A percentile compares a stretch with the other conserved stretches of the same genome.
Conservation (phyloP, 1,140 invertebrate species). For the Drosophila punjabiensis region DNA sequence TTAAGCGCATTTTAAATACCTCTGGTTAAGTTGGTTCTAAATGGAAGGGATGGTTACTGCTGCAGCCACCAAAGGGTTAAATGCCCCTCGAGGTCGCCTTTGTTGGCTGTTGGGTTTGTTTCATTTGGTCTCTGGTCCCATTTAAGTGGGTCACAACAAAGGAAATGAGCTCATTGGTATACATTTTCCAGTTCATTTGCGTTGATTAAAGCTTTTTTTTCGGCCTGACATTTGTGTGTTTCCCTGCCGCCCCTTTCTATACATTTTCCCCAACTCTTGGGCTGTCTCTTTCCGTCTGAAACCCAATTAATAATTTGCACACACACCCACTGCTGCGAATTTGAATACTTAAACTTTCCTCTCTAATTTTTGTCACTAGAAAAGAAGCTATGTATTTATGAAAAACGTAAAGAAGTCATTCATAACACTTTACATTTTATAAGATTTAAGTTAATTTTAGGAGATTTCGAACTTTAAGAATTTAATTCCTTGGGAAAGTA, state of each 20-base stretch:
- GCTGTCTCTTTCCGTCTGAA: conserved; percentile 40
- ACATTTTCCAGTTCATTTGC: conserved; percentile 82
- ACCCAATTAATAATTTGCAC: conserved; percentile 70
- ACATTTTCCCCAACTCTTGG: background rate
- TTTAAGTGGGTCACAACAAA: conserved; percentile 66
- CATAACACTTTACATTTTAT: too few relatives aligned
- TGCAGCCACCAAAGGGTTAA: conserved; percentile 59
- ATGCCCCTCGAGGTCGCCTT: conserved; percentile 71
- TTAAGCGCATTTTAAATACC: conserved; percentile 72
- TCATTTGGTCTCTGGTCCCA: conserved; percentile 33
- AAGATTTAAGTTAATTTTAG: too few relatives aligned
- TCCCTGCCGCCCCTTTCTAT: conserved; percentile 20
- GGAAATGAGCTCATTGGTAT: conserved; percentile 81
- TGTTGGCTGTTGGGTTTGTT: conserved; percentile 44
- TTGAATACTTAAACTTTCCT: conserved; percentile 18
- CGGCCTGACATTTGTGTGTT: conserved; percentile 43
- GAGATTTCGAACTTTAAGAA: too few relatives aligned
- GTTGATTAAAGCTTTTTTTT: conserved; percentile 74
- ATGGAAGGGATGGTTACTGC: background rate
- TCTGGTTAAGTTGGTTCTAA: conserved; percentile 21
- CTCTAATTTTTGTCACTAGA: conserved; percentile 5
- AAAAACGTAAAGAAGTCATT: background rate
- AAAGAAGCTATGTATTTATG: background rate
- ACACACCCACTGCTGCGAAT: conserved; percentile 39
- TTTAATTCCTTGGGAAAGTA: too few relatives aligned